phyloP scores from a whole-genome alignment of 2,113 vertebrate genomes.

The Pedetes capensis region DNA sequence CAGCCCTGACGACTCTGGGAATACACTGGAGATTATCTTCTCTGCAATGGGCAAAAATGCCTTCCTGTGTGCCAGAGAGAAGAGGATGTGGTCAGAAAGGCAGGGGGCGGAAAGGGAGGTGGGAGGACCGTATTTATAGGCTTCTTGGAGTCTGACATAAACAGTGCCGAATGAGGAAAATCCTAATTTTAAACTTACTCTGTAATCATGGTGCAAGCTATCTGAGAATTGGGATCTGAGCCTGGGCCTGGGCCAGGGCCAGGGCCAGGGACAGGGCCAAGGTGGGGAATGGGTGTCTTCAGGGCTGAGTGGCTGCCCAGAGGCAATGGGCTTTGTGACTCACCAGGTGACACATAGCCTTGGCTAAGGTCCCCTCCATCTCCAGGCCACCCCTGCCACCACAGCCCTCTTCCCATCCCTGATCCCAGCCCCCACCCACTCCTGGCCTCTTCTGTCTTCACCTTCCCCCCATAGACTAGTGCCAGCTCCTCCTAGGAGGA shows the following conservation, averaged over 20 bases:
- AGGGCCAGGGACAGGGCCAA: neutral
- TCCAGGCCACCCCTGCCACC: neutral
- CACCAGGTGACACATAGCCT: neutral
- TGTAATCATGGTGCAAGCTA: constrained; percentile 51
- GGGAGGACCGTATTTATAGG: constrained; percentile 39
- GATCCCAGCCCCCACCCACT: neutral
- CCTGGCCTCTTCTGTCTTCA: neutral
- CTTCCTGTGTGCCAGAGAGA: neutral
- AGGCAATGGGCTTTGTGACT: neutral
- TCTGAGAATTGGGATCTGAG: neutral
- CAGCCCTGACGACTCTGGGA: neutral
- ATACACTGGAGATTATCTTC: constrained; percentile 18
- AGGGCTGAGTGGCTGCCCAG: neutral
- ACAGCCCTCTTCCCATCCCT: neutral
- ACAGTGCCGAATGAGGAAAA: constrained; percentile 51
- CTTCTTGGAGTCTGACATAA: constrained; percentile 59
- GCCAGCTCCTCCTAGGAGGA: neutral
- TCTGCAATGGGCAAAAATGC: neutral
- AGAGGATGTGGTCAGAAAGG: constrained; percentile 66
- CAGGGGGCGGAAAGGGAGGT: neutral
- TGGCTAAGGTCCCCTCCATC: too few species aligned
- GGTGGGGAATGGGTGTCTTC: neutral
- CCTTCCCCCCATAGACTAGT: too few species aligned
- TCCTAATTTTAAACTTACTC: constrained; percentile 64
- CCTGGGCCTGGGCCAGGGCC: neutral